Percentiles rank a stretch among this genome's conserved stretches.
Evolutionary conservation across 2,113 vertebrate genomes (phyloP).

Genomic region (Poeciliopsis occidentalis): DNA sequence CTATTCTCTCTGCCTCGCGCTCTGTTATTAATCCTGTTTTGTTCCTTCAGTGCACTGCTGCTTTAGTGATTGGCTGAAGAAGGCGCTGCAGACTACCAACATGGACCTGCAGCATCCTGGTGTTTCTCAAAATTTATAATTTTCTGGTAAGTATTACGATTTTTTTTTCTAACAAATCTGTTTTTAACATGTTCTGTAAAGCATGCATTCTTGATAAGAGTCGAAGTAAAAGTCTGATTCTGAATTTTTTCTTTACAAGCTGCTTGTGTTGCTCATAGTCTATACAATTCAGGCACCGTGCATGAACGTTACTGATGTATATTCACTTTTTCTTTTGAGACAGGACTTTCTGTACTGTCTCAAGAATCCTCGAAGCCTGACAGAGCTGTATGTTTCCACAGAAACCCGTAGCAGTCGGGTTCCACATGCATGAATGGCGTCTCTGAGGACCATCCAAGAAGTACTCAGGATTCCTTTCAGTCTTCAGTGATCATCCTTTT

Average conservation of each 20-base stretch:
- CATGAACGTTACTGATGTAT: neutral
- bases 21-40: slow-evolving; percentile 56
- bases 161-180: neutral
- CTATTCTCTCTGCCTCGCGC: slow-evolving; percentile 18
- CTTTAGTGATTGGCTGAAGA: slow-evolving; percentile 58
- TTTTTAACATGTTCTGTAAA: slow-evolving; percentile 1
- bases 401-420: slow-evolving; percentile 53
- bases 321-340: too few relatives aligned
- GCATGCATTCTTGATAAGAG: neutral
- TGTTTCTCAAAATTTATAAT: slow-evolving; percentile 62
- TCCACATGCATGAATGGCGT: slow-evolving; percentile 53
- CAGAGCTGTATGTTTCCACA: slow-evolving; percentile 46
- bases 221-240: neutral
- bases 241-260: too few relatives aligned
- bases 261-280: neutral
- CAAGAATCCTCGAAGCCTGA: neutral
- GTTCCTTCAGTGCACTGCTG: slow-evolving; percentile 54
- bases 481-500: slow-evolving; percentile 39
- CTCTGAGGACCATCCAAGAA: slow-evolving; percentile 45
- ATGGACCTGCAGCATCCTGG: slow-evolving; percentile 73
- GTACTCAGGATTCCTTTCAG: slow-evolving; percentile 51
- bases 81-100: slow-evolving; percentile 41
- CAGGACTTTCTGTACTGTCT: slow-evolving; percentile 21
- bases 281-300: too few relatives aligned
- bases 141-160: slow-evolving; percentile 63